phyloP scores from a whole-genome alignment of 2,797 vertebrate genomes.

The Microctenopoma stevenorrisi region DNA sequence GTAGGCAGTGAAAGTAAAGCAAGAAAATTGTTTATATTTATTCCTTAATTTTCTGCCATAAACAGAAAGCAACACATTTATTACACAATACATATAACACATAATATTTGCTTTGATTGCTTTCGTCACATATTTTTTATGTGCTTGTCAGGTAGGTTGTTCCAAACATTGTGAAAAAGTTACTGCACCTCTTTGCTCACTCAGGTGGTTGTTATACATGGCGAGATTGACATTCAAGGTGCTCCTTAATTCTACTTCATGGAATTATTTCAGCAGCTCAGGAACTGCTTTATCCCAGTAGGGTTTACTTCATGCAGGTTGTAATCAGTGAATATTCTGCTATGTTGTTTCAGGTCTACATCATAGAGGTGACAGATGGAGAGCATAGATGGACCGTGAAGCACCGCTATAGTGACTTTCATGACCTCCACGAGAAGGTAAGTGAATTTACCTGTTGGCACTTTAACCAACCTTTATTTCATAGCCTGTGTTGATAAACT shows the following conservation, averaged over 20 bases:
- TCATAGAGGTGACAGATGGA: conserved; percentile 92
- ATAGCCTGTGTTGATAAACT: background rate
- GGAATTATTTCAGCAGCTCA: background rate
- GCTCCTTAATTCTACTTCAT: no score
- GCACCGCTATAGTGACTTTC: conserved; percentile 97
- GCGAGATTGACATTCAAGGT: background rate
- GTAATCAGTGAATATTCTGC: background rate
- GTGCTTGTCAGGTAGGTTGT: no score
- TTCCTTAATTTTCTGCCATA: no score
- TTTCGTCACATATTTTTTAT: no score
- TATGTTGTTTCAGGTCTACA: conserved; percentile 89
- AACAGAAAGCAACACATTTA: no score
- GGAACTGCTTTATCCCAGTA: background rate
- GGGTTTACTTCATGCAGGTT: background rate
- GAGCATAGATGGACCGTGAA: conserved; percentile 93
- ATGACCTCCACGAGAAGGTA: conserved; percentile 97
- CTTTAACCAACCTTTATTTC: background rate
- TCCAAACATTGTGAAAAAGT: no score
- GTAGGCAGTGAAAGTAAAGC: no score
- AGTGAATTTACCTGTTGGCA: background rate
- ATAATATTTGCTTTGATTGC: no score
- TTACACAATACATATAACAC: no score
- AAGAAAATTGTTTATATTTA: no score
- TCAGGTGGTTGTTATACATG: background rate
- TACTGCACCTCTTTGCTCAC: no score